Evolutionary conservation across 2,113 vertebrate species (phyloP).

Genomic region (Sciurus niger): DNA sequence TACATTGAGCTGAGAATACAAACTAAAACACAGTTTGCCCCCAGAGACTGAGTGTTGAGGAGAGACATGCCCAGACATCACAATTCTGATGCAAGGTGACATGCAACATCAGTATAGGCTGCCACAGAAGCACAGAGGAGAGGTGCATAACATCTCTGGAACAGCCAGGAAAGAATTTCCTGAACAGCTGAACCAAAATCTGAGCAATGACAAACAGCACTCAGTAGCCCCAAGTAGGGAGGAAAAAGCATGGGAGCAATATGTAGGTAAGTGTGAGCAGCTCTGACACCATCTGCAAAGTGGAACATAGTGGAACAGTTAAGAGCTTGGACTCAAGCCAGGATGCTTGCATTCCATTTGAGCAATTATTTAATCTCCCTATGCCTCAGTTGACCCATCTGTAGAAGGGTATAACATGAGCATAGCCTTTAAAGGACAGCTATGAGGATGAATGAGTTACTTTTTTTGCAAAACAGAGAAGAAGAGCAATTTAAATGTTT

Average conservation of each 20-base stretch:
- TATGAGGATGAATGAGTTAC: not conserved
- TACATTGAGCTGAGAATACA: not conserved
- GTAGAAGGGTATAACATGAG: not conserved
- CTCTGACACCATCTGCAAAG: not conserved
- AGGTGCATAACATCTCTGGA: not conserved
- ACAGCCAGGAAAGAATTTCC: constrained; percentile 17
- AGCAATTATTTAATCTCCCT: not conserved
- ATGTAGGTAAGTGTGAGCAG: fast-evolving
- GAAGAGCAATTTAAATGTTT: not conserved
- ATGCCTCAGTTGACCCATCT: not conserved
- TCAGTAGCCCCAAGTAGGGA: not conserved
- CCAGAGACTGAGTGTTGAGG: not conserved
- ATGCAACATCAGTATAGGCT: not conserved
- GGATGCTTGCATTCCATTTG: not conserved
- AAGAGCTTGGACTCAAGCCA: not conserved
- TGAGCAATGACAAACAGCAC: not conserved
- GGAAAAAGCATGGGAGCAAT: not conserved
- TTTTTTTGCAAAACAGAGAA: not conserved
- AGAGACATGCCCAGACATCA: not conserved
- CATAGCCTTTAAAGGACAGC: not conserved
- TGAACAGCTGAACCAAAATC: not conserved
- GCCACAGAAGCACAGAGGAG: not conserved
- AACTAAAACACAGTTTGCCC: not conserved
- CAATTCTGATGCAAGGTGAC: not conserved
- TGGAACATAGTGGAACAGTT: fast-evolving